Base-by-base conservation (phyloP, 2,113 vertebrate genomes). In the Antechinus flavipes region DNA sequence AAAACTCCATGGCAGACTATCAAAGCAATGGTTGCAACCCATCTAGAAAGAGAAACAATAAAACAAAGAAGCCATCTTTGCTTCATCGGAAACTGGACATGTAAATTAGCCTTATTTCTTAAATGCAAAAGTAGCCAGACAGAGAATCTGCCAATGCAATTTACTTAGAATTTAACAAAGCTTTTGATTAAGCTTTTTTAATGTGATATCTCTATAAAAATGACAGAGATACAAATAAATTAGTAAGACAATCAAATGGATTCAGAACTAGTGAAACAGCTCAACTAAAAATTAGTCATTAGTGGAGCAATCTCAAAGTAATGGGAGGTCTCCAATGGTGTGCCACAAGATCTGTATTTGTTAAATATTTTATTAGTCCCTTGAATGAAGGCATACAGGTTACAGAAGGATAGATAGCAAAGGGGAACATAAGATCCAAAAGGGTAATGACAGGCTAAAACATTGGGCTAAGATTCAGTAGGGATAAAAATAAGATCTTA, bases 1-100 rank as follows among this genome's bases (percentile, higher is more conserved):
- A 2, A 7, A 68, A 0, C 24, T 10, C 2, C 30, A 1, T 3
- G 6, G 9, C 8, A 8, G 53, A 84, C 11, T 42, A 22, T 8
- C 1, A 84, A 84, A 84, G 16, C 22, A 1, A 84, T 22, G 68
- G 1, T 42, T 42, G n/a, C n/a, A 42, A 19, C 7, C 6, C 35
- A 84, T 84, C 14, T 84, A 42, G 35, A 84, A 84, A 42, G 16
- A 76, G 35, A 84, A n/a, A 2, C 16, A 84, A 16, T 84, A 52
- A 35, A 84, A 22, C 68, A 84, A 42, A 42, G 19, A 84, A 84
- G 35, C n/a, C 35, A 84, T 35, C 35, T n/a, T 42, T 16, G 35
- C 1, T 84, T 42, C 35, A 16, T 42, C 5, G 7, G 19, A n/a
- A 23, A 84, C 16, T n/a, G 61, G 1, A 4, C 35, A 76, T 5